Conservation (phyloP, 2,113 vertebrate genomes). For the Halcyon senegalensis region DNA sequence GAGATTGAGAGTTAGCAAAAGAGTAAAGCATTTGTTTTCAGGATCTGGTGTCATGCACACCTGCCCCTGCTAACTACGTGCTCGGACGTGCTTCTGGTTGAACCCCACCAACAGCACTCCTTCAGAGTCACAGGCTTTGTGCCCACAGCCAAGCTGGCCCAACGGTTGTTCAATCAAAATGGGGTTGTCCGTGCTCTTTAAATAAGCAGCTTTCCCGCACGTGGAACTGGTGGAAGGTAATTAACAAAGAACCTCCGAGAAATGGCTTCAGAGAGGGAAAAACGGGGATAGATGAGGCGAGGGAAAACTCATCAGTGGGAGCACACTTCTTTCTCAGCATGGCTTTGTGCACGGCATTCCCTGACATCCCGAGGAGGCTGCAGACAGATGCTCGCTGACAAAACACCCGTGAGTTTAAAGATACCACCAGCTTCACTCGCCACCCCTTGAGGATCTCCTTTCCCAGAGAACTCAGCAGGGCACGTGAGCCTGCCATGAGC, state of each 20-base stretch:
- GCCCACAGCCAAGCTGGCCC: background rate
- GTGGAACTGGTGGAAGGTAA: background rate
- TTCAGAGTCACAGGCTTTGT: background rate
- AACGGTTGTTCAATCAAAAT: background rate
- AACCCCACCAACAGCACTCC: background rate
- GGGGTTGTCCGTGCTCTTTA: background rate
- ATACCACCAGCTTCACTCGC: background rate
- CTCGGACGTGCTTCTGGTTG: background rate
- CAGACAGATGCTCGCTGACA: accelerated
- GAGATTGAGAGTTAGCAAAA: background rate
- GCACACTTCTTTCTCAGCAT: background rate
- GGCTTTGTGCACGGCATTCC: accelerated
- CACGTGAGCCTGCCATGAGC: background rate
- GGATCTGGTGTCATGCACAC: background rate
- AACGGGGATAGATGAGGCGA: background rate
- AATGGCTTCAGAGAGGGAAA: background rate
- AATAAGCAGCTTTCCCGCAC: background rate
- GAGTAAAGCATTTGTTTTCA: background rate
- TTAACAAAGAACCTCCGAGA: background rate
- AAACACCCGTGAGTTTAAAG: accelerated
- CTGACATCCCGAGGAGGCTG: background rate
- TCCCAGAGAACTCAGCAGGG: background rate
- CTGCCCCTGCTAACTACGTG: background rate
- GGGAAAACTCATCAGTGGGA: background rate
- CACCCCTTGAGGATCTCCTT: background rate